Base-by-base conservation (phyloP, 2,888 invertebrate species). In the Noctua janthe region DNA sequence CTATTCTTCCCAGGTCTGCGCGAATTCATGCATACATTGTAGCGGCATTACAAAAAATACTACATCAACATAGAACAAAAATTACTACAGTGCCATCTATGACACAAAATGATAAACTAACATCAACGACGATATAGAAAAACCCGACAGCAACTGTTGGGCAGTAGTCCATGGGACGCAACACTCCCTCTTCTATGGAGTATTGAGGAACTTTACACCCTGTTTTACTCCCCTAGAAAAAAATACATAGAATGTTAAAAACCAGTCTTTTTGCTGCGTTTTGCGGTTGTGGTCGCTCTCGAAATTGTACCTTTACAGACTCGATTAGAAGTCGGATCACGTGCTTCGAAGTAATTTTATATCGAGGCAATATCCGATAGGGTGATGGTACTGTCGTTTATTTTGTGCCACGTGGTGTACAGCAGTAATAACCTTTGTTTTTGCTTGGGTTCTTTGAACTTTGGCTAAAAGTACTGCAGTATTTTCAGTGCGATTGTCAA, bases 281-380 rank as follows among this genome's bases (percentile, higher is more conserved):
- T 64, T 35, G 35, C 17, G 35, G 10, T 64, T 64, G 64, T 64
- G 4, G 47, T 47, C n/a, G 8, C 5, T 47, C 17, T n/a, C 17
- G 17, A 23, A 47, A 69, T 47, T 8, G 69, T 69, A 69, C 69
- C 69, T 69, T 69, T 11, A 66, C 70, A 56, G 70, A 71, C 71
- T 74, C 74, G 78, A 88, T 93, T 92, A 88, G 85, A 80, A 92
- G 64, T 71, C 92, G 23, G 79, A 81, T 90, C 94, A 94, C 94
- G 94, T 90, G 90, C 88, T 82, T 54, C 82, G 76, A 84, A 92
- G 93, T 93, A 93, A 94, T 94, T 93, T 92, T 92, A 92, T 93
- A 93, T 92, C 89, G 89, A 91, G 89, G 92, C 94, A 94, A 94
- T 94, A 94, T 94, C 93, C 93, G 88, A 87, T 89, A 87, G 87